Evolutionary conservation across 2,113 vertebrate species (phyloP).

Genomic region (Ranitomeya imitator): DNA sequence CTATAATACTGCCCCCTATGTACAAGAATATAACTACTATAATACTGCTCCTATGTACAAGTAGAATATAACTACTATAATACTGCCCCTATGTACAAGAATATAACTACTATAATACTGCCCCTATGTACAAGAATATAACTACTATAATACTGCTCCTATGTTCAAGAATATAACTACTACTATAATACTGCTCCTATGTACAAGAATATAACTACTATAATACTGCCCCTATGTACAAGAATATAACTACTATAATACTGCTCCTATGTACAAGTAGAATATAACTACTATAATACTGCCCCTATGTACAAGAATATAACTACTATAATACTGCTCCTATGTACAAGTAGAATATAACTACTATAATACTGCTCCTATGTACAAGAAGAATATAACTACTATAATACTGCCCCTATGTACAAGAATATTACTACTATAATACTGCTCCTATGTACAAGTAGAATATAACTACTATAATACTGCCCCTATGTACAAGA

Average conservation of each 20-base stretch:
- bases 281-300: too few species aligned
- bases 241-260: too few species aligned
- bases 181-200: not conserved
- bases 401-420: not conserved
- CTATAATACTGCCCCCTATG: not conserved
- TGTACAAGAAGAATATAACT: constrained; percentile 3
- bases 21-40: constrained; percentile 6
- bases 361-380: not conserved
- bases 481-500: not conserved
- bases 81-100: not conserved
- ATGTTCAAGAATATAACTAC: not conserved
- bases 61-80: constrained; percentile 1
- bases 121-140: not conserved
- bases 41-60: not conserved
- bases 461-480: constrained; percentile 14
- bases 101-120: constrained; percentile 1
- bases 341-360: not conserved
- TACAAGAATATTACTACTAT: not conserved
- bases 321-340: not conserved
- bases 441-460: not conserved
- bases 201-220: constrained; percentile 2
- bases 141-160: not conserved
- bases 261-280: too few species aligned
- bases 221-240: not conserved
- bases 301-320: too few species aligned